Conservation (phyloP, 2,797 vertebrate species). For the Loriculus beryllinus region DNA sequence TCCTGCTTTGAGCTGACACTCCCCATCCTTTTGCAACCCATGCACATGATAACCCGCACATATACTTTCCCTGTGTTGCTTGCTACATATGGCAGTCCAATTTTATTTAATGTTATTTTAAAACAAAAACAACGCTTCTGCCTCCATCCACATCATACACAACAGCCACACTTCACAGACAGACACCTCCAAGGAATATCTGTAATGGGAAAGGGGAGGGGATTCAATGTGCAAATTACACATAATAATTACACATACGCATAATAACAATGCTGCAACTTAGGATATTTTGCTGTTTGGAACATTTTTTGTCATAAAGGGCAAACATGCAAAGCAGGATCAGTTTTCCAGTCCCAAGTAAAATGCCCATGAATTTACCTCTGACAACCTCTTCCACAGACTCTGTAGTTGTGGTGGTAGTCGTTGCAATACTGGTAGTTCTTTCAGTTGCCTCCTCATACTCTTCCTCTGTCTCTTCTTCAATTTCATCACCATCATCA, state of each 20-base stretch:
- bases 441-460: slow-evolving; percentile 86
- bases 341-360: background rate
- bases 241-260: too few relatives aligned
- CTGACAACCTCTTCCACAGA: slow-evolving; percentile 96
- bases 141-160: background rate
- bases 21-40: background rate
- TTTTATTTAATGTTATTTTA: background rate
- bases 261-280: background rate
- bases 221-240: background rate
- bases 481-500: slow-evolving; percentile 81
- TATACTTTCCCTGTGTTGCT: background rate
- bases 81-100: background rate
- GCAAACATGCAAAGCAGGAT: background rate
- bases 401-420: slow-evolving; percentile 93
- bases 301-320: slow-evolving; percentile 62
- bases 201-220: background rate
- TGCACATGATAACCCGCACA: background rate
- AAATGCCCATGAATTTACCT: slow-evolving; percentile 76
- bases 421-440: slow-evolving; percentile 91
- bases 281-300: slow-evolving; percentile 64
- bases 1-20: background rate
- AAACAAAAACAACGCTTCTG: background rate
- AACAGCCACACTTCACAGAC: background rate
- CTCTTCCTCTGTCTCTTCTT: slow-evolving; percentile 82
- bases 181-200: background rate